Base-by-base conservation (phyloP, 2,888 invertebrate species). In the Punctoribates punctum region DNA sequence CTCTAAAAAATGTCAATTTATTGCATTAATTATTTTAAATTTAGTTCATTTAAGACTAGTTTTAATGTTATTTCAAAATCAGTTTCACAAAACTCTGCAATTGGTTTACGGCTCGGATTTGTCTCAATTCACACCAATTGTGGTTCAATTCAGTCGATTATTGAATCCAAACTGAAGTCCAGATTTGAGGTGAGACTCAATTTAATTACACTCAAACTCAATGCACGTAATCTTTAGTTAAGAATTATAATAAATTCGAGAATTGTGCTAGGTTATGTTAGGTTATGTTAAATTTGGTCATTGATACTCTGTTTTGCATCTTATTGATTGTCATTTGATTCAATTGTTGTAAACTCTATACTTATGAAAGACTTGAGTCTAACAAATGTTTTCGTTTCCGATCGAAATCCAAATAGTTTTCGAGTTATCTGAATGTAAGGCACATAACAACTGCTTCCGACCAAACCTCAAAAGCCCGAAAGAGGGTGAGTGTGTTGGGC, bases 401-500 rank as follows among this genome's bases (percentile, higher is more conserved):
- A 42, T 11, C 42, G 13, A 57, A 57, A 23, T 1, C 23, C 25
- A 23, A 57, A 57, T 57, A 57, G 57, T 57, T 57, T 3, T 2
- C 57, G 20, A 57, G 25, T 23, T 23, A n/a, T 57, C 11, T 62
- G n/a, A 29, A 20, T 17, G 29, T 62, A 27, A 62, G 62, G 17
- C 29, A 27, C 9, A 8, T 62, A 5, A 62, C n/a, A 11, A 27
- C 62, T 5, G 20, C n/a, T 4, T 9, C 27, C 27, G n/a, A 70
- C 5, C 13, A 13, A 4, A n/a, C 42, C 5, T 34, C 11, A 9
- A 65, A 65, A 29, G 1, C 15, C 4, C 42, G 34, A 1, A 73
- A 73, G 17, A 54, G 57, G 25, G 65, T 76, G 3, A 38, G 73
- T 54, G 73, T 76, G 17, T 46, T 76, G 34, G 77, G 76, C 17